Evolutionary conservation across 2,797 vertebrate genomes (phyloP).

Genomic region (Semaprochilodus insignis): DNA sequence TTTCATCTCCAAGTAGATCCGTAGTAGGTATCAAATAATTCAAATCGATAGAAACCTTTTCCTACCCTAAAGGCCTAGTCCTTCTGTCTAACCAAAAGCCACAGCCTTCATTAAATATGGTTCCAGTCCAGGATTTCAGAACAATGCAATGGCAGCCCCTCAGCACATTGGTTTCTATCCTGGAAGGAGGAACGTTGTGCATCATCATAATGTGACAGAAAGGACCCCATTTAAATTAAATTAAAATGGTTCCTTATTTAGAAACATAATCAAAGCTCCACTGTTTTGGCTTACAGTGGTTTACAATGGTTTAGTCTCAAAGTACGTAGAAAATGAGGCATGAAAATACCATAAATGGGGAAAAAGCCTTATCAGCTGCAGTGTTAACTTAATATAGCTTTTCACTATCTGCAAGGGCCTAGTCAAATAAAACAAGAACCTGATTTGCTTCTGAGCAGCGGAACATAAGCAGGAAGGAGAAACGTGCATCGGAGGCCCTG

Average conservation of each 20-base stretch:
- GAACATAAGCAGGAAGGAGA: constrained; percentile 1
- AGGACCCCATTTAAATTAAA: neutral
- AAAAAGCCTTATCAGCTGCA: neutral
- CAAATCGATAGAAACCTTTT: too few species aligned
- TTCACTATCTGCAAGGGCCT: neutral
- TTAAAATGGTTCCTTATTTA: neutral
- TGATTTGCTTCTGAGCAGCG: neutral
- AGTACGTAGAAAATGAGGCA: too few species aligned
- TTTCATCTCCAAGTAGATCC: too few species aligned
- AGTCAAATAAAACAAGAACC: neutral
- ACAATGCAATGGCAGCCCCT: too few species aligned
- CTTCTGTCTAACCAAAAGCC: neutral
- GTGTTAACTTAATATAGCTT: neutral
- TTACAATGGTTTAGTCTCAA: neutral
- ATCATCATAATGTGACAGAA: too few species aligned
- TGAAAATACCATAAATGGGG: neutral
- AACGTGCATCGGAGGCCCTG: neutral
- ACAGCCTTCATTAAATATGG: neutral
- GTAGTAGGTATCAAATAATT: too few species aligned
- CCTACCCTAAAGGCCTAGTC: neutral
- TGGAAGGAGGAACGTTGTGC: too few species aligned
- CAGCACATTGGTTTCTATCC: neutral
- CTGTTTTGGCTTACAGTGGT: neutral
- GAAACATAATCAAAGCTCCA: neutral
- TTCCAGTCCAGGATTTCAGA: neutral